Evolutionary conservation across 2,888 invertebrate genomes (phyloP).

Genomic region (Rhagonycha lutea): DNA sequence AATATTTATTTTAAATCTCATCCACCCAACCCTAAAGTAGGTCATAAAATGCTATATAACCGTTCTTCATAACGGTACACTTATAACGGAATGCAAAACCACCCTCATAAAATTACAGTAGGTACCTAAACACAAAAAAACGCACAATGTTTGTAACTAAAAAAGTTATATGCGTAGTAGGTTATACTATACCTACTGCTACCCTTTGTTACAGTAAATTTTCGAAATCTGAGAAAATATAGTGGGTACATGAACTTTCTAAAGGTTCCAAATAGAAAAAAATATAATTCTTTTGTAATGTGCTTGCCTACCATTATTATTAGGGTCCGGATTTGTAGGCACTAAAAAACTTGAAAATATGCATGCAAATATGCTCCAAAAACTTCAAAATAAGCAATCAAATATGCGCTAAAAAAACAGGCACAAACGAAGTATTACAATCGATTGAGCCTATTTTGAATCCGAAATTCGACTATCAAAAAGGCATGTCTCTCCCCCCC

Average conservation of each 20-base stretch:
- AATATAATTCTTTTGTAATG: too few species aligned
- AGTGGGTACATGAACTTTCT: neutral
- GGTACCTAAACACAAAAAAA: conserved; percentile 9
- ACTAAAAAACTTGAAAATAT: too few species aligned
- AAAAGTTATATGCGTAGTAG: neutral
- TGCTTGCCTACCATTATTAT: too few species aligned
- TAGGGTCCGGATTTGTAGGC: too few species aligned
- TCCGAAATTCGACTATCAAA: too few species aligned
- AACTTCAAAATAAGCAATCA: too few species aligned
- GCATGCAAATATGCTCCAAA: too few species aligned
- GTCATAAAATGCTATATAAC: conserved; percentile 14
- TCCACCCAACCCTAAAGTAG: conserved; percentile 9
- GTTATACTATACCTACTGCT: neutral
- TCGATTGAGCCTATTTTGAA: too few species aligned
- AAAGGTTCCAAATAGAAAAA: neutral
- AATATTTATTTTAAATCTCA: neutral
- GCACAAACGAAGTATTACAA: too few species aligned
- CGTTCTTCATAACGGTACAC: conserved; percentile 22
- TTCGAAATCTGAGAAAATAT: neutral
- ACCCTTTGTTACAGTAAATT: neutral
- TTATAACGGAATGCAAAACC: conserved; percentile 7
- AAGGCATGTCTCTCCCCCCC: too few species aligned
- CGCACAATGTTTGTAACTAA: conserved; percentile 1
- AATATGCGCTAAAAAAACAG: too few species aligned
- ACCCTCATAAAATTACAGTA: conserved; percentile 22